A percentile compares a stretch with the other conserved stretches of the same genome.
Conservation (phyloP, 2,888 invertebrate species). For the Endotricha flammealis region DNA sequence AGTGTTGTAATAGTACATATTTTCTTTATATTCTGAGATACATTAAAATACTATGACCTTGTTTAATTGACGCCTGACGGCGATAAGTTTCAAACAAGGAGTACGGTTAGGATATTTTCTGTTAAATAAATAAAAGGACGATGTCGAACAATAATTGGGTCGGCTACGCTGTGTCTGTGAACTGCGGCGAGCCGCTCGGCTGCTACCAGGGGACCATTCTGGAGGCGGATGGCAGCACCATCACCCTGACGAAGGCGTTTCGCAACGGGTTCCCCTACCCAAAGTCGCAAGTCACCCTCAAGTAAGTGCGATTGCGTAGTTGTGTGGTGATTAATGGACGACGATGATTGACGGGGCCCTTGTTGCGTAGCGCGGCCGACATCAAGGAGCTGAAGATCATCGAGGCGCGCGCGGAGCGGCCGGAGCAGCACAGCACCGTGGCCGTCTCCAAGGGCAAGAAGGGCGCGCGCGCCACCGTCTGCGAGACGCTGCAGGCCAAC, state of each 20-base stretch:
- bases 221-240: constrained; percentile 82
- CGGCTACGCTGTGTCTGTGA: constrained; percentile 90
- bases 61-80: no score
- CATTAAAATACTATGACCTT: no score
- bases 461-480: constrained; percentile 52
- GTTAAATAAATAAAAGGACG: no score
- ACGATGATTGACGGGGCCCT: no score
- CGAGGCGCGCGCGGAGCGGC: constrained; percentile 73
- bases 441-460: constrained; percentile 55
- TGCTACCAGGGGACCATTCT: constrained; percentile 89
- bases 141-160: constrained; percentile 83
- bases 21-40: no score
- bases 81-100: no score
- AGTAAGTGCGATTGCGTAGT: constrained; percentile 46
- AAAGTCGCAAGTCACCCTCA: constrained; percentile 68
- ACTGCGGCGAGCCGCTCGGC: constrained; percentile 86
- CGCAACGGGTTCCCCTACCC: constrained; percentile 84
- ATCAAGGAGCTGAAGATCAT: constrained; percentile 88
- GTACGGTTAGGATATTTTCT: no score
- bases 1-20: no score
- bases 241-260: constrained; percentile 88
- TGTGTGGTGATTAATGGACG: no score
- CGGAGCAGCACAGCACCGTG: constrained; percentile 60
- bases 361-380: constrained; percentile 80
- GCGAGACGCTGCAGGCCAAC: constrained; percentile 59